Evolutionary conservation across 2,888 invertebrate species (phyloP), one percentile per base, ranked within the genome.

Genomic region (Isoperla grammatica): DNA sequence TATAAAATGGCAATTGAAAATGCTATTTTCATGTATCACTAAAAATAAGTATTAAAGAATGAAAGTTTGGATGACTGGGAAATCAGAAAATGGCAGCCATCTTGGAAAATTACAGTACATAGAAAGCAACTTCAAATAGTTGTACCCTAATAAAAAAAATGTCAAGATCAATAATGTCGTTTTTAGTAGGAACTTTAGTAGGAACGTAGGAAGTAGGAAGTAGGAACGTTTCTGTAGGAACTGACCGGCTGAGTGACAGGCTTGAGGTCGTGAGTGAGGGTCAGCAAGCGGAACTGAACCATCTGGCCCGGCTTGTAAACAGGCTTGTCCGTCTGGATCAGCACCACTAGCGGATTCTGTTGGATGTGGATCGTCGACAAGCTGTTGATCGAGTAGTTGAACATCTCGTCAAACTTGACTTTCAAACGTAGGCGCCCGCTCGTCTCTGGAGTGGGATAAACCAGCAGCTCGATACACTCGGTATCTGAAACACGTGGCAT

Each of bases 291-390:
- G n/a, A 80, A 75, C 13, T 78, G 75, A 45, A 85, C 74, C 4
- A 75, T 75, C 59, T 84, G 83, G 0, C 82, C 82, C 0, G 83
- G 81, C 13, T 81, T 75, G 70, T 84, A 84, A 9, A 81, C 72
- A 0, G 79, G 77, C 12, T 81, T 78, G 64, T 85, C 84, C 0
- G 83, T 79, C 64, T 82, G 80, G 0, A 83, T 73, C 42, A 81
- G 76, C 1, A 81, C 71, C 12, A 82, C 73, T 3, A 77, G 71
- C 17, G 79, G 76, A n/a, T 79, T 73, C n/a, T 80, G 75, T 29
- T 80, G 76, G 12, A 84, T 73, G 2, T 72, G 65, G 1, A 82
- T 67, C 0, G 74, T 74, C 62, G 74, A 72, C 37, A 71, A 70
- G 5, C 71, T 68, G 19, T 74, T 71, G 6, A 76, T 72, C n/a